Evolutionary conservation across 2,797 vertebrate species (phyloP), one percentile per base, ranked within the genome.

Genomic region (Onychomys torridus): DNA sequence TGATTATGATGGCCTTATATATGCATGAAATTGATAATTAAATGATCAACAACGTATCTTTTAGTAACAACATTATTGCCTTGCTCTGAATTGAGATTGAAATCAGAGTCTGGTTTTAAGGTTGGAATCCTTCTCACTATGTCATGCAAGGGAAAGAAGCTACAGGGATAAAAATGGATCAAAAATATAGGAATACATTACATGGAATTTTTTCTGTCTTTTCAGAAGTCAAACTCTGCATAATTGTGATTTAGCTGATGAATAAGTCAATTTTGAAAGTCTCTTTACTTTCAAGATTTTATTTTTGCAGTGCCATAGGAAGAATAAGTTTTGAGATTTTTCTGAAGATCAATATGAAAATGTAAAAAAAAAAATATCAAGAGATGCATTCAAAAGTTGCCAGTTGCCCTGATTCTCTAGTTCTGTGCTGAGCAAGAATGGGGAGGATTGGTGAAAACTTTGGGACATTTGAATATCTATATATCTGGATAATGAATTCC

Each of bases 311-410:
- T 83, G 34, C 34, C 93, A n/a, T 37, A 5, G 89, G 46, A 9
- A 86, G 21, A 5, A 40, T 11, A 25, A 25, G 25, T 88, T 63
- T 85, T 77, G 75, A 34, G 1, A 52, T 0, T 85, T 93, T 46
- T 77, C 91, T 92, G 34, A 98, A 96, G 90, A 94, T 21, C 13
- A 59, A 61, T 71, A 27, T 67, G 57, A 81, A 90, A 94, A 95
- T 57, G 25, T 6, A 16, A 91, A 32, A 76, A 52, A 81, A 59
- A 90, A 79, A 49, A 2, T 12, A 65, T 29, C 34, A 71, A 23
- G 6, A 27, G 27, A 59, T 40, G 19, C 6, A 16, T 61, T 14
- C 25, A 40, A 61, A 61, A 40, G 23, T 40, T 16, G 6, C 16
- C 55, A 61, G 34, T 57, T 27, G 5, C 55, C 10, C 52, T 55